phyloP scores from a whole-genome alignment of 2,113 vertebrate species.

The Paradoxurus hermaphroditus region DNA sequence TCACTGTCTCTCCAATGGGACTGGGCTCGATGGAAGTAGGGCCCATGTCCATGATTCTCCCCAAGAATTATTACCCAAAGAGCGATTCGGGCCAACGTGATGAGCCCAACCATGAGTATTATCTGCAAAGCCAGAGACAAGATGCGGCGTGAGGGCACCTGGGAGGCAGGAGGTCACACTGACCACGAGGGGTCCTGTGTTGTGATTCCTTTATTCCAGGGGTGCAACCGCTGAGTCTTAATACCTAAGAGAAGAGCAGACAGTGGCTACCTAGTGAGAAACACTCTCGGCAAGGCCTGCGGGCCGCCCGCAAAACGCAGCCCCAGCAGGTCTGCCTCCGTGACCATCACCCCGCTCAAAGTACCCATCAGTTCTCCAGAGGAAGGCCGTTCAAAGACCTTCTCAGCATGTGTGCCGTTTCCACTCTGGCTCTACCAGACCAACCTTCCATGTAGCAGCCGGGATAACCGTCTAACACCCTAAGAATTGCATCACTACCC shows the following conservation, averaged over 20 bases:
- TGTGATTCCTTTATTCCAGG: background rate
- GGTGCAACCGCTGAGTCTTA: fast-evolving
- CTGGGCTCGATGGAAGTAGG: background rate
- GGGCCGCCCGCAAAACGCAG: fast-evolving
- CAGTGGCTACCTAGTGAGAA: fast-evolving
- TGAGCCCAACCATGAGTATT: fast-evolving
- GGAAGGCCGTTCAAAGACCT: background rate
- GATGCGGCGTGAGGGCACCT: background rate
- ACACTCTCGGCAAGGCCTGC: background rate
- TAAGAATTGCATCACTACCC: background rate
- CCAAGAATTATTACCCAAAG: background rate
- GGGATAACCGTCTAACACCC: fast-evolving
- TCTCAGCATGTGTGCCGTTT: fast-evolving
- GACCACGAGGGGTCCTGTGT: fast-evolving
- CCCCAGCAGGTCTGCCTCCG: fast-evolving
- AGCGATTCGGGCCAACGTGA: background rate
- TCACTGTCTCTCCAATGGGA: background rate
- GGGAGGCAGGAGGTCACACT: background rate
- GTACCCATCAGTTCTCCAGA: background rate
- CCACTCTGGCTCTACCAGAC: no score
- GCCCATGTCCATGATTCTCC: background rate
- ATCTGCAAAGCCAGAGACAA: background rate
- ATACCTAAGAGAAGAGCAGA: background rate
- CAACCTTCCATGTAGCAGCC: background rate
- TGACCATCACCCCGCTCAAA: background rate